phyloP scores from a whole-genome alignment of 2,888 invertebrate species.

The Brenthis hecate region DNA sequence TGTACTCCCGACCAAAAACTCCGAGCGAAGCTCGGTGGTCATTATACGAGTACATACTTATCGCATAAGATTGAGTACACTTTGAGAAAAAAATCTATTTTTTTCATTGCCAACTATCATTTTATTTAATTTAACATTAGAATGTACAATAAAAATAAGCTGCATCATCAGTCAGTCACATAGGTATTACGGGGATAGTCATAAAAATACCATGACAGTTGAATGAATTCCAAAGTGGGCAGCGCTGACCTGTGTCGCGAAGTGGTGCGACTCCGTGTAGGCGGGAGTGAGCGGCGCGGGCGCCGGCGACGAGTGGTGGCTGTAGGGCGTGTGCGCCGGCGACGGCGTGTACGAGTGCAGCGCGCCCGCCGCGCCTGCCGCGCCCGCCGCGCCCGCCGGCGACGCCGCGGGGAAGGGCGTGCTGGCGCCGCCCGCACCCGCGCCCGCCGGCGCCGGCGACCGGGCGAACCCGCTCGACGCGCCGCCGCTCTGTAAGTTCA shows the following conservation, averaged over 20 bases:
- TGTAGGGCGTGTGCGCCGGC: conserved; percentile 74
- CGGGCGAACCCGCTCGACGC: conserved; percentile 61
- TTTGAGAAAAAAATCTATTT: too few relatives aligned
- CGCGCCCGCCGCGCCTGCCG: conserved; percentile 53
- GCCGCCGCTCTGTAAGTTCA: conserved; percentile 34
- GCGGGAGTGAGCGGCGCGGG: conserved; percentile 56
- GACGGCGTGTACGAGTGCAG: conserved; percentile 67
- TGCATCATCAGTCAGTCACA: neutral
- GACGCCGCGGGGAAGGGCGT: conserved; percentile 66
- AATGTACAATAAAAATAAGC: too few relatives aligned
- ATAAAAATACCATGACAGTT: too few relatives aligned
- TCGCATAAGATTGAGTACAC: too few relatives aligned
- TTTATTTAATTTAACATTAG: too few relatives aligned
- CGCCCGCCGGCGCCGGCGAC: conserved; percentile 43
- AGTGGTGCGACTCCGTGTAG: conserved; percentile 51
- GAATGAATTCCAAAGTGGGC: too few relatives aligned
- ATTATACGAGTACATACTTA: too few relatives aligned
- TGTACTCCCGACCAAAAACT: too few relatives aligned
- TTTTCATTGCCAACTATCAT: too few relatives aligned
- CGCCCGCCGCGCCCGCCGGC: conserved; percentile 53
- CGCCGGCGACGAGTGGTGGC: conserved; percentile 73
- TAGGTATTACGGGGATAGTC: neutral
- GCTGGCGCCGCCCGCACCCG: conserved; percentile 44
- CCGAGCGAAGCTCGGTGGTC: too few relatives aligned
- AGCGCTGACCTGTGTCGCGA: conserved; percentile 39